Evolutionary conservation across 1,140 invertebrate genomes (phyloP).

Genomic region (Chionoecetes opilio): DNA sequence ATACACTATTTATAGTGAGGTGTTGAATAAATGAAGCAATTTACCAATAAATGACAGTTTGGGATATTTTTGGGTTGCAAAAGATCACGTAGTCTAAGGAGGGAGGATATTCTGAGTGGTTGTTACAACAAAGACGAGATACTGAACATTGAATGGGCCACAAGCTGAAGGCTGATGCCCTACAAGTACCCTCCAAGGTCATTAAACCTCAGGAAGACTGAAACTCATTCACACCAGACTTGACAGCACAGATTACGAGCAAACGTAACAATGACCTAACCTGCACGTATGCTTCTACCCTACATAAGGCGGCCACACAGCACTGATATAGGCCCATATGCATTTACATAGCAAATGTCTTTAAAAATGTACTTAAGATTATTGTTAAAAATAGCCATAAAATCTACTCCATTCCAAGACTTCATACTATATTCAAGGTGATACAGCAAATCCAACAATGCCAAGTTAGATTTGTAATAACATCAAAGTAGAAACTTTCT

Average conservation of each 20-base stretch:
- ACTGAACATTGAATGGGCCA: neutral
- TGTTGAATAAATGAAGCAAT: neutral
- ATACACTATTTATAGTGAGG: neutral
- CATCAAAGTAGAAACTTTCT: neutral
- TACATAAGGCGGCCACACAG: neutral
- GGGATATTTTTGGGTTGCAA: neutral
- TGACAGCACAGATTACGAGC: constrained; percentile 6
- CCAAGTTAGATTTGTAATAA: neutral
- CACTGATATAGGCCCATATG: neutral
- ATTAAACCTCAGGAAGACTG: neutral
- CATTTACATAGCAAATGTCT: neutral
- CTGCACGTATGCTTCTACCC: neutral
- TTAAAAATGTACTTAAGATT: neutral
- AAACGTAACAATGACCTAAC: constrained; percentile 20
- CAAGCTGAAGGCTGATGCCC: neutral
- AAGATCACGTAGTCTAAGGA: neutral
- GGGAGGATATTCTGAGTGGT: neutral
- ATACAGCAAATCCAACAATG: neutral
- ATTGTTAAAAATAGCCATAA: neutral
- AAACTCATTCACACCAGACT: neutral
- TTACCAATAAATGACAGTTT: neutral
- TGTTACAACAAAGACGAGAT: neutral
- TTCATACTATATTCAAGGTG: neutral
- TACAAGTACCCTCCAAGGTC: neutral
- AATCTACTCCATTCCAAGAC: neutral